A percentile compares a stretch with the other conserved stretches of the same genome.
These are phyloP conservation scores for Ageneiosus marmoratus DNA, from an alignment of 2,113 vertebrate genomes.

Conservation along the genomic window DNA sequence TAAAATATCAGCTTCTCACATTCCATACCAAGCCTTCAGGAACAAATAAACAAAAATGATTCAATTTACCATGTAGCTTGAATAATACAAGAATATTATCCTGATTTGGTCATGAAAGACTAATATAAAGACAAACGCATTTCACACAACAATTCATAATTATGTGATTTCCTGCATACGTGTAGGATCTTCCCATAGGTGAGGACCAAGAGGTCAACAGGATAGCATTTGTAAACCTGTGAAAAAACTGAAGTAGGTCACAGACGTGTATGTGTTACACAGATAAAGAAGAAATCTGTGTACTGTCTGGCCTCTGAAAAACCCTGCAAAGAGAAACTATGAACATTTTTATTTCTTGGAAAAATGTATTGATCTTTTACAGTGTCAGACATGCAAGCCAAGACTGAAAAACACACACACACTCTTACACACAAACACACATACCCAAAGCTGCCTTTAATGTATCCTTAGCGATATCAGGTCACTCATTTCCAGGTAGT, in stretches of 20 bases:
- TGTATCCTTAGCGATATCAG: neutral
- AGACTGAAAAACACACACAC: neutral
- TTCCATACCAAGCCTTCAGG: neutral
- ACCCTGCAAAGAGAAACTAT: neutral
- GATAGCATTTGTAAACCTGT: neutral
- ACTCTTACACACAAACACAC: conserved; percentile 1
- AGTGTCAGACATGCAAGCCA: neutral
- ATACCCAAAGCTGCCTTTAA: neutral
- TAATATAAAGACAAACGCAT: conserved; percentile 15
- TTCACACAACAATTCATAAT: neutral
- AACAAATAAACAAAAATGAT: neutral
- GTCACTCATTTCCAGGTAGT: neutral
- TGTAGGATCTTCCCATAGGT: neutral
- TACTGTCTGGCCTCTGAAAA: conserved; percentile 3
- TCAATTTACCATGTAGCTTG: neutral
- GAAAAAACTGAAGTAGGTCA: neutral
- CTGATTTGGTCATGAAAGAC: conserved; percentile 8
- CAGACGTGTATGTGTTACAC: neutral
- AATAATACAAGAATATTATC: neutral
- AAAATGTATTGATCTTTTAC: conserved; percentile 3
- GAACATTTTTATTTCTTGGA: conserved; percentile 32
- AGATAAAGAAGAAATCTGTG: conserved; percentile 8
- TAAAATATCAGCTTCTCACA: neutral
- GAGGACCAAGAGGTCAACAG: neutral
- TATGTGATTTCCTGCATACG: neutral